Evolutionary conservation across 2,797 vertebrate species (phyloP).

Genomic region (Sebastes oblongus): DNA sequence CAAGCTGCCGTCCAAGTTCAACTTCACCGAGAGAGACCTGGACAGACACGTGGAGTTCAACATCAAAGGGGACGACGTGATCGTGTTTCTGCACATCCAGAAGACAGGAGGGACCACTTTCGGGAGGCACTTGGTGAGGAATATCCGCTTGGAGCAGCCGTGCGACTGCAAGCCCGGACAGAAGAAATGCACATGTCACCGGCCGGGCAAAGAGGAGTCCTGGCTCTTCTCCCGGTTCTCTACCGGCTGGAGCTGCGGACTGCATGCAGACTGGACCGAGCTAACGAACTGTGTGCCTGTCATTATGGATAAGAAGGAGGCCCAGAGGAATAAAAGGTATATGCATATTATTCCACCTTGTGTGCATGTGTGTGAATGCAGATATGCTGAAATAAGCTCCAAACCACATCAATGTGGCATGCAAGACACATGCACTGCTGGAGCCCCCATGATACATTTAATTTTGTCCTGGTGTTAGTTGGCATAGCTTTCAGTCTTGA

Average conservation of each 20-base stretch:
- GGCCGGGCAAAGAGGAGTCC: conserved; percentile 94
- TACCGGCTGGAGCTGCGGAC: conserved; percentile 97
- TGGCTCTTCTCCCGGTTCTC: conserved; percentile 99
- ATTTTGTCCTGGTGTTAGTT: background rate
- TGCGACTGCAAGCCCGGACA: conserved; percentile 94
- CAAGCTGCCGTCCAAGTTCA: conserved; percentile 83
- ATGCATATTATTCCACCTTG: background rate
- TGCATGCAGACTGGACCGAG: conserved; percentile 99
- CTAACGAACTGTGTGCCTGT: conserved; percentile 96
- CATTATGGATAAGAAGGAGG: conserved; percentile 92
- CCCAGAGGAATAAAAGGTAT: conserved; percentile 88
- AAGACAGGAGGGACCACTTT: conserved; percentile 98
- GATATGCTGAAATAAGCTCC: background rate
- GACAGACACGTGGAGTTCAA: conserved; percentile 92
- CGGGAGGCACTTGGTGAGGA: conserved; percentile 94
- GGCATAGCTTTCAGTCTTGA: background rate
- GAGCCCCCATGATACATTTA: background rate
- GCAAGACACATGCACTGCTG: background rate
- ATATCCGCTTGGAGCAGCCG: conserved; percentile 95
- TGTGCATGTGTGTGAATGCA: background rate
- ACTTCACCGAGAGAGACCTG: conserved; percentile 90
- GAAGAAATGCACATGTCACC: conserved; percentile 97
- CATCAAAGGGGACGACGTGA: conserved; percentile 93
- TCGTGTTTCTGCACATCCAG: conserved; percentile 98
- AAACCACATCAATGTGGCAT: background rate